A percentile compares a stretch with the other conserved stretches of the same genome.
Conservation (phyloP, 2,113 vertebrate genomes). For the Alouatta palliata region DNA sequence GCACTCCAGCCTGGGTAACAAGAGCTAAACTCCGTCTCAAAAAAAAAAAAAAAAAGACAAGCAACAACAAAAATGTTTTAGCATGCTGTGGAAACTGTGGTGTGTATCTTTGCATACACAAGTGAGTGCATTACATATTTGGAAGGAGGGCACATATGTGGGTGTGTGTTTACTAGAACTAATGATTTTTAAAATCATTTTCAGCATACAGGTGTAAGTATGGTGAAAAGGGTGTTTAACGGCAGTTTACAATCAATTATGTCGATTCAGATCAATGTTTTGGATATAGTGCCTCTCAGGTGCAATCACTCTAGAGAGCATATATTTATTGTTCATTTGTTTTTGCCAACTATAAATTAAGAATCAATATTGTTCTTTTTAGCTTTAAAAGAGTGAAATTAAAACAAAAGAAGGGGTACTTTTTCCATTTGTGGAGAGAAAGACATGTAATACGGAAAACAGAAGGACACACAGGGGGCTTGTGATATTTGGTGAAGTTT, state of each 20-base stretch:
- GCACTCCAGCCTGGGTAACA: too few relatives aligned
- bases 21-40: too few relatives aligned
- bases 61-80: neutral
- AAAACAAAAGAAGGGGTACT: slow-evolving; percentile 25
- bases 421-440: neutral
- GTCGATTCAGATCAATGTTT: slow-evolving; percentile 76
- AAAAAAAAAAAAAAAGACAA: too few relatives aligned
- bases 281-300: slow-evolving; percentile 64
- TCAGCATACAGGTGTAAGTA: slow-evolving; percentile 49
- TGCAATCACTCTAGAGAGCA: slow-evolving; percentile 60
- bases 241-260: slow-evolving; percentile 77
- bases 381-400: slow-evolving; percentile 59
- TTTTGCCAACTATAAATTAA: slow-evolving; percentile 77
- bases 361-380: slow-evolving; percentile 72
- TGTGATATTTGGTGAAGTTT: neutral
- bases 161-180: neutral
- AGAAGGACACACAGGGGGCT: rapidly evolving
- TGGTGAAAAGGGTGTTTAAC: slow-evolving; percentile 63
- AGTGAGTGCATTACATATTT: neutral
- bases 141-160: rapidly evolving
- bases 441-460: neutral
- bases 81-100: neutral
- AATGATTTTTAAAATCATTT: slow-evolving; percentile 30
- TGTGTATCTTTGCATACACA: neutral
- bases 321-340: slow-evolving; percentile 72